Base-by-base conservation (phyloP, 1,140 invertebrate genomes). In the Diachasma alloeum region DNA sequence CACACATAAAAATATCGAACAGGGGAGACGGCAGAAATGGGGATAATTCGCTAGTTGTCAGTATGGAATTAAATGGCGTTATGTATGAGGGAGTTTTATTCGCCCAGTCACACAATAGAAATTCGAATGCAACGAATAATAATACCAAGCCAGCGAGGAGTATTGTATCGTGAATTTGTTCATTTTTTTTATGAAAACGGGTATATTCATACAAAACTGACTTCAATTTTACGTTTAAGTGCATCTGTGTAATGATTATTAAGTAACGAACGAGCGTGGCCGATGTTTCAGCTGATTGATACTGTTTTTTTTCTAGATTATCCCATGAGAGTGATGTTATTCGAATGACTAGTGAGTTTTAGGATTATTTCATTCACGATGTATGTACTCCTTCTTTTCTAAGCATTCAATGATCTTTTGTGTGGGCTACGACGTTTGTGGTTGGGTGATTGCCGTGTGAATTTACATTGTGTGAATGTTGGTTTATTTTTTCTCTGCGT, bases 41-140 rank as follows among this genome's bases (percentile, higher is more conserved):
- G 3, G 96, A 97, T 82, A 95, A 94, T 84, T 97, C 97, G 17
- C 89, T 99, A 53, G 94, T 97, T 37, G 97, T 99, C 4, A 97
- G 95, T 81, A 97, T 99, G 93, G 97, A 99, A 88, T 92, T 99
- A 48, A 99, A 99, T 86, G 98, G 98, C 42, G 93, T 96, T 15
- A 94, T 94, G 83, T 98, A 97, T 84, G 94, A 97, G 89, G 96
- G 96, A 11, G 93, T 97, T 13, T 90, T 97, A 0, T 96, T 96
- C 87, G 95, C 96, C 53, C 93, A 95, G 86, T 87, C 84, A 4
- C 83, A 89, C 0, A 89, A 76, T 19, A 81, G 75, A 26, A 81
- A 76, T 74, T 10, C 69, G 24, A 81, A 75, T 26, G 63, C 80
- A 24, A 83, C 78, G 11, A 82, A 82, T 53, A 82, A 78, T 74